A percentile compares a stretch with the other conserved stretches of the same genome.
These are phyloP conservation scores for Ceratina australensis DNA, from an alignment of 1,140 invertebrate species.

Conservation along the genomic window DNA sequence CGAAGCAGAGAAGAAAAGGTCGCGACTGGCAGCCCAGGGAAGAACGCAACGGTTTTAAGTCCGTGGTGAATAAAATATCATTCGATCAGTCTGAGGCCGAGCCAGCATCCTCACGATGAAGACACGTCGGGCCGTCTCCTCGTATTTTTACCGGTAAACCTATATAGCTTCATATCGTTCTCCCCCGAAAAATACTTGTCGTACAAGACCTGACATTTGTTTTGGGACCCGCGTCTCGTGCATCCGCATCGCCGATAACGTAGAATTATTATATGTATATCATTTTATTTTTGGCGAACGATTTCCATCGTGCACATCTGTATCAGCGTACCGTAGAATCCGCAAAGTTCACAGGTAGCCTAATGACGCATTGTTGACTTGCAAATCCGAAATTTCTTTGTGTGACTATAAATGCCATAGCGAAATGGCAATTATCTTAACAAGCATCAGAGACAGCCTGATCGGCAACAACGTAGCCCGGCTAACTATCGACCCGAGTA, in stretches of 20 bases:
- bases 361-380: neutral
- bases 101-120: neutral
- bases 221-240: too few relatives aligned
- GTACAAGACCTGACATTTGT: neutral
- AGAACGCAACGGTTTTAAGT: slow-evolving; percentile 31
- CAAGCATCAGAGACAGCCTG: neutral
- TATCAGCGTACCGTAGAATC: too few relatives aligned
- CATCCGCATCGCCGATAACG: too few relatives aligned
- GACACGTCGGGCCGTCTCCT: neutral
- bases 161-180: too few relatives aligned
- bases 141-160: slow-evolving; percentile 18
- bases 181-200: slow-evolving; percentile 3
- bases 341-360: neutral
- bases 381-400: neutral
- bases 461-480: neutral
- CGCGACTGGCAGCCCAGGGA: neutral
- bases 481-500: too few relatives aligned
- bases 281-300: neutral
- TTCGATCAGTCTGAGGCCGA: slow-evolving; percentile 29
- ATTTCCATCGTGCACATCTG: neutral
- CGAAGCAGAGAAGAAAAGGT: neutral
- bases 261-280: too few relatives aligned
- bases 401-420: neutral
- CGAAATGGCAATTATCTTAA: neutral
- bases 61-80: slow-evolving; percentile 53